These are phyloP conservation scores for Silurus lanzhouensis DNA, from an alignment of 2,797 vertebrate genomes.

Conservation along the genomic window DNA sequence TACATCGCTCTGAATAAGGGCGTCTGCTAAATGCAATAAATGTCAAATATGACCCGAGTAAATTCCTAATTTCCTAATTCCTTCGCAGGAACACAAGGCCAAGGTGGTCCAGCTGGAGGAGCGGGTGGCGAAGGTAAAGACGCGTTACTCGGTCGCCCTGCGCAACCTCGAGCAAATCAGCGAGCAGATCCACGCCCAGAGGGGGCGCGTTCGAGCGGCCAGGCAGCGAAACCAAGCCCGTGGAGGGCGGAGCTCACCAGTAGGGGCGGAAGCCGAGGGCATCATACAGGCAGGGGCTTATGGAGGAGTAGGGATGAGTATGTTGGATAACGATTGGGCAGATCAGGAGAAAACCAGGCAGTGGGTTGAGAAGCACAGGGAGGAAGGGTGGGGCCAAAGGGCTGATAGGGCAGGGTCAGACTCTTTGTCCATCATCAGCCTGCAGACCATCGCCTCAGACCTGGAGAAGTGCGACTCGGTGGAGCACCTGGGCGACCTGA, in stretches of 20 bases:
- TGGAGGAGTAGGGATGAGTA: slow-evolving; percentile 56
- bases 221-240: slow-evolving; percentile 56
- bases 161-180: slow-evolving; percentile 92
- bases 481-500: slow-evolving; percentile 80
- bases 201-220: slow-evolving; percentile 59
- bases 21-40: too few species aligned
- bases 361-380: slow-evolving; percentile 73
- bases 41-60: too few species aligned
- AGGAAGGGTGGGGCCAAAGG: slow-evolving; percentile 71
- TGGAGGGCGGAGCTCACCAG: slow-evolving; percentile 77
- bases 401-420: slow-evolving; percentile 74
- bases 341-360: slow-evolving; percentile 74
- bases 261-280: slow-evolving; percentile 78
- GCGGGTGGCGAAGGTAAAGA: slow-evolving; percentile 85
- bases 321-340: slow-evolving; percentile 63
- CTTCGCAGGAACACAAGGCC: slow-evolving; percentile 85
- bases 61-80: not conserved
- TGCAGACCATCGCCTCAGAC: slow-evolving; percentile 87
- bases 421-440: slow-evolving; percentile 82
- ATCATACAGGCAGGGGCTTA: slow-evolving; percentile 56
- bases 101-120: slow-evolving; percentile 85
- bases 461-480: slow-evolving; percentile 89
- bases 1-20: too few species aligned
- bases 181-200: slow-evolving; percentile 89
- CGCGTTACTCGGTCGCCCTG: slow-evolving; percentile 85